Conservation (phyloP, 2,888 invertebrate species). For the Halictus quadricinctus region DNA sequence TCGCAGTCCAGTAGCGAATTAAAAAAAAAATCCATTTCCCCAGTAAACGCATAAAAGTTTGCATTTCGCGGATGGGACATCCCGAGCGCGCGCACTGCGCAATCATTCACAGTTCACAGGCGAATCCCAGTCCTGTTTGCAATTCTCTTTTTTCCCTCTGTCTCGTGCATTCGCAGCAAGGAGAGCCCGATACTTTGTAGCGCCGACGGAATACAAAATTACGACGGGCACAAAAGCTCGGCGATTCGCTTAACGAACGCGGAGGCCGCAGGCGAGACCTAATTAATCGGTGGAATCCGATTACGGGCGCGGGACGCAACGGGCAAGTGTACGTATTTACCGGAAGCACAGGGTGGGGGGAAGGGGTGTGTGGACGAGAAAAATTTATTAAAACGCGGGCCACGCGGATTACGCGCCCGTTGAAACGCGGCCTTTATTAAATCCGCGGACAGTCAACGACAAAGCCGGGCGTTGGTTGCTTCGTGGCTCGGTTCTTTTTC, state of each 20-base stretch:
- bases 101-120: no score
- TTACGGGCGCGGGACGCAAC: neutral
- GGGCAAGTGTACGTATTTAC: slow-evolving; percentile 26
- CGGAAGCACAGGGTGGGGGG: neutral
- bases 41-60: no score
- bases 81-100: no score
- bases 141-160: no score
- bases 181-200: neutral
- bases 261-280: neutral
- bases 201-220: neutral
- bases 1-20: no score
- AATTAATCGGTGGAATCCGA: slow-evolving; percentile 50
- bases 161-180: neutral
- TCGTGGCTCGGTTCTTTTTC: slow-evolving; percentile 4
- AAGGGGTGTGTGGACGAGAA: neutral
- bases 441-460: slow-evolving; percentile 16
- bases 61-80: neutral
- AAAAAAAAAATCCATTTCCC: no score
- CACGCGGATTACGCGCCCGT: neutral
- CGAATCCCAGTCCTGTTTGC: no score
- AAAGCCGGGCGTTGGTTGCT: slow-evolving; percentile 9
- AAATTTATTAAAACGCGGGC: slow-evolving; percentile 10
- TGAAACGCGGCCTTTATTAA: slow-evolving; percentile 33
- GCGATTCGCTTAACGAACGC: slow-evolving; percentile 24
- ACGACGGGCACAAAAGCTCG: neutral